Percentiles rank a stretch among this genome's conserved stretches.
These are phyloP conservation scores for Ephydatia muelleri DNA, from an alignment of 37 sponge, comb jelly and placozoan genomes.

Conservation along the genomic window DNA sequence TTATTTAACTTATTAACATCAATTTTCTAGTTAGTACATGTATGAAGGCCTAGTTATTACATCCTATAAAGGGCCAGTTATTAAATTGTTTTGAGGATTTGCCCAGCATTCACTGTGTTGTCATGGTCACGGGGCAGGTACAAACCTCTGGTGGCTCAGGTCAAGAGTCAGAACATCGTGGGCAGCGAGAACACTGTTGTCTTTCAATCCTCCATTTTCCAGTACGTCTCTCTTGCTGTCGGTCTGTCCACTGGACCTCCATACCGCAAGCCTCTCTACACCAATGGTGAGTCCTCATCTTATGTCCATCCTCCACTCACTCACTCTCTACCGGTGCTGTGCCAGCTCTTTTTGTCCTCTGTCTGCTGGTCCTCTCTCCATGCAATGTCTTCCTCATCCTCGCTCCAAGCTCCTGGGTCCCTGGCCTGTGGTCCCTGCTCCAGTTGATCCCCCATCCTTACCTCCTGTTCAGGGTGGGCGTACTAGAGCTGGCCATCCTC, in stretches of 20 bases:
- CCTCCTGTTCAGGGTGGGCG: constrained; percentile 36
- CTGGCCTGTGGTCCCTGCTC: constrained; percentile 28
- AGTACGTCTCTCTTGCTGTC: constrained; percentile 74
- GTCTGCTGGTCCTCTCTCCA: constrained; percentile 36
- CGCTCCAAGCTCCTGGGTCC: constrained; percentile 51
- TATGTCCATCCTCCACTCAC: neutral
- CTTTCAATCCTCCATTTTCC: constrained; percentile 74
- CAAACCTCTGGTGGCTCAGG: constrained; percentile 45
- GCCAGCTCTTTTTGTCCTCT: constrained; percentile 46
- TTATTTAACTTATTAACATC: too few relatives aligned
- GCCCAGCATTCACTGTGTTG: too few relatives aligned
- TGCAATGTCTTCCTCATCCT: constrained; percentile 40
- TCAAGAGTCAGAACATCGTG: constrained; percentile 41
- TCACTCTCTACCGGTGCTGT: neutral
- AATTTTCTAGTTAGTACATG: too few relatives aligned
- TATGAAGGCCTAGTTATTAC: too few relatives aligned
- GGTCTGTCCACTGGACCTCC: constrained; percentile 82
- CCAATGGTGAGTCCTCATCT: constrained; percentile 59
- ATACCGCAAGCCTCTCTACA: constrained; percentile 73
- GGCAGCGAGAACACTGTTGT: constrained; percentile 79
- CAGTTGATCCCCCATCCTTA: constrained; percentile 16
- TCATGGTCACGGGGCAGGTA: too few relatives aligned
- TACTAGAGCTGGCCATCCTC: constrained; percentile 43
- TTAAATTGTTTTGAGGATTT: too few relatives aligned
- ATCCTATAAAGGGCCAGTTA: too few relatives aligned